A percentile compares a stretch with the other conserved stretches of the same genome.
These are phyloP conservation scores for Phalacrocorax pelagicus DNA, from an alignment of 2,113 vertebrate species.

Conservation along the genomic window DNA sequence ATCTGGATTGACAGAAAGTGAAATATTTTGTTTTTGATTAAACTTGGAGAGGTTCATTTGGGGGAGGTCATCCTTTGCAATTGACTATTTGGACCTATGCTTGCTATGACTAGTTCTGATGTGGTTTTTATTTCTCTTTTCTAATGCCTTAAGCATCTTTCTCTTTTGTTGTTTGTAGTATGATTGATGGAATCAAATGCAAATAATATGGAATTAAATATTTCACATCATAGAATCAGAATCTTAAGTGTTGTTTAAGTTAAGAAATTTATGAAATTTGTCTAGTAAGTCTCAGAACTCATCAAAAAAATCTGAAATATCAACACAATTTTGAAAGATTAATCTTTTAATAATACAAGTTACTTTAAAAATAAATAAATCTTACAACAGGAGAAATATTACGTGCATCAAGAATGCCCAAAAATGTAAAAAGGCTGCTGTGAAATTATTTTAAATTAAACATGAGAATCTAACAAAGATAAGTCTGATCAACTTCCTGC, in stretches of 20 bases:
- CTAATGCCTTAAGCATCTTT: neutral
- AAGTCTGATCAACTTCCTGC: neutral
- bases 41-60: neutral
- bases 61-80: neutral
- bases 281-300: neutral
- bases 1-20: neutral
- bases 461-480: neutral
- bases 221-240: neutral
- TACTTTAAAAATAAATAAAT: conserved; percentile 33
- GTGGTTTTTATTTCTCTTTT: neutral
- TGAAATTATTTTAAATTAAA: conserved; percentile 41
- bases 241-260: neutral
- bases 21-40: neutral
- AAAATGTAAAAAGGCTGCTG: neutral
- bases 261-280: neutral
- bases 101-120: neutral
- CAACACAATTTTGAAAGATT: conserved; percentile 15
- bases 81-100: neutral
- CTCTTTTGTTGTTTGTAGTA: neutral
- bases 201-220: neutral
- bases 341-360: conserved; percentile 35
- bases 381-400: neutral
- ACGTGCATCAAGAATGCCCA: neutral
- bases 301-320: neutral
- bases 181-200: neutral